Conservation (phyloP, 1,140 invertebrate species). For the Orchesella cincta region DNA sequence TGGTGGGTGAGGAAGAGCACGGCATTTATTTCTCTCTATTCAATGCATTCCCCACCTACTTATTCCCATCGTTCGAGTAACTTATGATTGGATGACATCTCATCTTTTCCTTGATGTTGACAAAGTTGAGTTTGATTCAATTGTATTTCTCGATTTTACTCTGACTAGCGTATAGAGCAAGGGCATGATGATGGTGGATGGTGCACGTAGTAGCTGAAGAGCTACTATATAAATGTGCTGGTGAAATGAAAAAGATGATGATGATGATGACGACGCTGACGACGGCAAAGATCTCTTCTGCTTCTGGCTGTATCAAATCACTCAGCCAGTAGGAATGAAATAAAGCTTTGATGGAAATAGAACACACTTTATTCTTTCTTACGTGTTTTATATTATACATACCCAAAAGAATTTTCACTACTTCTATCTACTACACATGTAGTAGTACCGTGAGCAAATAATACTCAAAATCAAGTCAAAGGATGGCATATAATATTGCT, state of each 20-base stretch:
- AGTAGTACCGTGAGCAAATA: neutral
- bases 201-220: neutral
- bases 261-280: neutral
- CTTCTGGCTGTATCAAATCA: neutral
- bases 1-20: too few species aligned
- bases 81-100: slow-evolving; percentile 19
- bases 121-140: slow-evolving; percentile 1
- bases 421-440: too few species aligned
- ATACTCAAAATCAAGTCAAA: neutral
- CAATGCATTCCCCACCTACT: neutral
- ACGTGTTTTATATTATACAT: too few species aligned
- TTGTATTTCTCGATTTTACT: neutral
- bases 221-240: neutral
- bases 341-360: neutral
- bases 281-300: neutral
- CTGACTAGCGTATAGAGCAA: neutral
- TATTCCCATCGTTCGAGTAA: neutral
- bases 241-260: neutral
- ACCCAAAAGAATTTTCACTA: too few species aligned
- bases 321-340: neutral
- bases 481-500: too few species aligned
- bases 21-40: too few species aligned
- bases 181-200: too few species aligned
- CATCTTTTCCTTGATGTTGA: neutral
- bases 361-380: neutral